Evolutionary conservation across 2,888 invertebrate species (phyloP), one percentile per base, ranked within the genome.

Genomic region (Melieria omissa): DNA sequence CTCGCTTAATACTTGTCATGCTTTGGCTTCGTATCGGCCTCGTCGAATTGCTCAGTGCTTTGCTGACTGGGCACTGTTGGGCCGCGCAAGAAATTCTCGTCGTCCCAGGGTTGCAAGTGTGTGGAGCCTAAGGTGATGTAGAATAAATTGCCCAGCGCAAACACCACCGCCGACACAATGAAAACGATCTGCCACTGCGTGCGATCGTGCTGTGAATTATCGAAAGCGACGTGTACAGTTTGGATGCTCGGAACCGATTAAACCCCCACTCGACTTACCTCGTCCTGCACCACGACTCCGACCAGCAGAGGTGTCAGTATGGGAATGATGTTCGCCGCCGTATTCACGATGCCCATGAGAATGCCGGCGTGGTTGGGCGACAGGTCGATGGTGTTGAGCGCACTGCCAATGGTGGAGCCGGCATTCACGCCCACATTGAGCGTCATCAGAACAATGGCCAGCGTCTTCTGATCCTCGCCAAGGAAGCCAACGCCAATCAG

Each of bases 321-420:
- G 2, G 91, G 90, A 70, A 90, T 89, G 9, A 91, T 81, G 80
- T 90, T 92, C 0, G 91, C 90, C 0, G 88, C 84, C 0, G 90
- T 89, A 80, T 92, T 93, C 0, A 91, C 90, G 60, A 93, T 89
- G 0, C 92, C 93, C 91, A 93, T 92, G 14, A 92, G 83, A 5
- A 90, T 89, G 4, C 92, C 92, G 0, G 93, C 91, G 81, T 90
- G 92, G 76, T 91, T 91, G 0, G 92, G 92, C 0, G 92, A 90
- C 65, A 93, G 86, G 81, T 93, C 93, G 73, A 93, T 91, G 70
- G 92, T 92, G 79, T 92, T 93, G 0, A 91, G 88, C 57, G 89
- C 88, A 76, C 89, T 90, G 7, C 92, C 92, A 69, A 90, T 89
- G 47, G 89, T 90, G 3, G 88, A 85, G 0, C 89, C 90, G 0